Percentiles rank a stretch among this genome's conserved stretches.
Evolutionary conservation across 2,797 vertebrate genomes (phyloP).

Genomic region (Manis javanica): DNA sequence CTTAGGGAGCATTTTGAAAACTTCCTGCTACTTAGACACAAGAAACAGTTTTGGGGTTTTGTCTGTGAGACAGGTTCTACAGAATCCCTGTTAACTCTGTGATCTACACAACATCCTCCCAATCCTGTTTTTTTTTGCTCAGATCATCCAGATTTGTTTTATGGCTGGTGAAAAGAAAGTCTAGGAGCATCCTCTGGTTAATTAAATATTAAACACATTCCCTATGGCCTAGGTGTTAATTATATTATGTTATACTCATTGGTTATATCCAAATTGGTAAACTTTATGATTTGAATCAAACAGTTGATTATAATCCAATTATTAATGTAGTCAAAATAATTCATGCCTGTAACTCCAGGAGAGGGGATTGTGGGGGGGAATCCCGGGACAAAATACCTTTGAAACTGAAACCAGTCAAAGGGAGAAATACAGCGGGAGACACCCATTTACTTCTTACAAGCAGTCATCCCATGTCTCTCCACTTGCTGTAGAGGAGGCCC

Average conservation of each 20-base stretch:
- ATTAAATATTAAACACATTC: not conserved
- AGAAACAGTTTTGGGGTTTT: not conserved
- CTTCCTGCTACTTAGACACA: not conserved
- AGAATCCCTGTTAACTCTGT: not conserved
- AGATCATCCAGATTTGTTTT: not conserved
- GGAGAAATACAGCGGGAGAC: no score
- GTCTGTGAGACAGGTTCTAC: not conserved
- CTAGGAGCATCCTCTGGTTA: not conserved
- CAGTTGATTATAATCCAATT: not conserved
- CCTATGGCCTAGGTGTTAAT: not conserved
- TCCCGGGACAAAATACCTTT: no score
- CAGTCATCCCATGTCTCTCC: no score
- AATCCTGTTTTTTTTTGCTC: not conserved
- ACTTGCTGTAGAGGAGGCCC: no score
- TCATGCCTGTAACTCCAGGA: not conserved
- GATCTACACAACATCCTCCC: not conserved
- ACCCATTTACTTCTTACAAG: no score
- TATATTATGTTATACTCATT: not conserved
- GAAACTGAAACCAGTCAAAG: no score
- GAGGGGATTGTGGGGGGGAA: no score
- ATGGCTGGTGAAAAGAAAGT: not conserved
- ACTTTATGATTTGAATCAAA: not conserved
- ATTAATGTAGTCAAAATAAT: not conserved
- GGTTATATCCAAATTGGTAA: not conserved
- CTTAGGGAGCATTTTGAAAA: not conserved